Percentiles rank a stretch among this genome's conserved stretches.
phyloP scores from a whole-genome alignment of 2,888 invertebrate species.

The Diaprepes abbreviatus region DNA sequence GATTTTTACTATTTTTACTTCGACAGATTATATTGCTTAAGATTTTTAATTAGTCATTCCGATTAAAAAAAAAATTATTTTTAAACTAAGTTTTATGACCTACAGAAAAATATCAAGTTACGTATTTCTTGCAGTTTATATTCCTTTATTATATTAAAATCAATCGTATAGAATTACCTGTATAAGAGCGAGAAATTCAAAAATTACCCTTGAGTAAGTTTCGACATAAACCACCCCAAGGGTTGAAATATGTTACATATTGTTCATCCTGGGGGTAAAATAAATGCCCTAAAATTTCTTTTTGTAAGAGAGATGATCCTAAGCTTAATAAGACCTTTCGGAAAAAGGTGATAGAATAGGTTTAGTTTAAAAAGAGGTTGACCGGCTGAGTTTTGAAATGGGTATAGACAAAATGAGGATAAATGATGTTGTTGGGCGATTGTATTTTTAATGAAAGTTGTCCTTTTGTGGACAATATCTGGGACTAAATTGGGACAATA shows the following conservation, averaged over 20 bases:
- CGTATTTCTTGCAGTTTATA: background rate
- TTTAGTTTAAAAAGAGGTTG: background rate
- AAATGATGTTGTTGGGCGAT: constrained; percentile 49
- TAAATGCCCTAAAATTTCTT: constrained; percentile 43
- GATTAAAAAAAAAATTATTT: background rate
- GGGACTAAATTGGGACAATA: constrained; percentile 65
- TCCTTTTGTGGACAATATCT: constrained; percentile 66
- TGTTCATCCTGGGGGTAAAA: constrained; percentile 40
- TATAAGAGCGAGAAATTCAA: constrained; percentile 15
- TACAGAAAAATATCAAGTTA: background rate
- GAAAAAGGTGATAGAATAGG: constrained; percentile 2
- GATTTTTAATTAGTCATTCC: too few relatives aligned
- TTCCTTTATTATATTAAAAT: background rate
- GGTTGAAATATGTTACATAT: constrained; percentile 37
- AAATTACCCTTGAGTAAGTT: constrained; percentile 32
- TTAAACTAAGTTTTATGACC: too few relatives aligned
- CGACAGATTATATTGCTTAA: too few relatives aligned
- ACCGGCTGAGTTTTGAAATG: background rate
- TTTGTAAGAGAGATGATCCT: constrained; percentile 22
- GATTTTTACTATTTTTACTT: too few relatives aligned
- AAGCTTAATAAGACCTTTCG: constrained; percentile 6
- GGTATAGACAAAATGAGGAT: background rate
- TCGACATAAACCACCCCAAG: constrained; percentile 32
- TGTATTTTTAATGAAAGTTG: constrained; percentile 65
- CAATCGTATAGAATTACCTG: constrained; percentile 34